These are phyloP conservation scores for Caenorhabditis tropicalis DNA, from an alignment of 1,140 invertebrate genomes.

Conservation along the genomic window DNA sequence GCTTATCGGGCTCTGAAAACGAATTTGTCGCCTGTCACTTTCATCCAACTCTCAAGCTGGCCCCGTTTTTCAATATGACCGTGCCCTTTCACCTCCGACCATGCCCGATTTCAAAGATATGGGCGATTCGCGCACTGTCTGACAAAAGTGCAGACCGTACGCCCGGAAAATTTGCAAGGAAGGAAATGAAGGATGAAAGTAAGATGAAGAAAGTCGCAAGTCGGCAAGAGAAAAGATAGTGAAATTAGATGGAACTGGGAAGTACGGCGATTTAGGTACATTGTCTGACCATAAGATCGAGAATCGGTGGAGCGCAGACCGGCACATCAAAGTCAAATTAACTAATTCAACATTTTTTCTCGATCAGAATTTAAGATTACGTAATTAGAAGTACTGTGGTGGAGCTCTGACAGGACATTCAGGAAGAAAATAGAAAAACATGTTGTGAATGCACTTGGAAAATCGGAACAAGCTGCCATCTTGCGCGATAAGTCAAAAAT, in stretches of 20 bases:
- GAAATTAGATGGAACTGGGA: neutral
- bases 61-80: conserved; percentile 19
- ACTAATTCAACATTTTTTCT: neutral
- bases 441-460: neutral
- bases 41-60: neutral
- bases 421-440: neutral
- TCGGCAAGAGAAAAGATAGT: neutral
- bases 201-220: neutral
- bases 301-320: neutral
- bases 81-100: neutral
- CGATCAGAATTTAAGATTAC: neutral
- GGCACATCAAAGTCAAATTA: neutral
- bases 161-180: neutral
- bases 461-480: neutral
- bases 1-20: conserved; percentile 18
- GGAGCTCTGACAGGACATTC: neutral
- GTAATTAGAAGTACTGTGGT: neutral
- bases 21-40: conserved; percentile 1
- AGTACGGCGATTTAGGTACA: neutral
- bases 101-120: conserved; percentile 3
- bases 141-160: conserved; percentile 6
- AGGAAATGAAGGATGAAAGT: neutral
- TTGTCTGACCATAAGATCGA: neutral
- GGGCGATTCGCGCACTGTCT: neutral
- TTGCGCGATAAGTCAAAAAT: neutral